Evolutionary conservation across 1,140 invertebrate genomes (phyloP), one percentile per base, ranked within the genome.

Genomic region (Zaprionus ghesquierei): DNA sequence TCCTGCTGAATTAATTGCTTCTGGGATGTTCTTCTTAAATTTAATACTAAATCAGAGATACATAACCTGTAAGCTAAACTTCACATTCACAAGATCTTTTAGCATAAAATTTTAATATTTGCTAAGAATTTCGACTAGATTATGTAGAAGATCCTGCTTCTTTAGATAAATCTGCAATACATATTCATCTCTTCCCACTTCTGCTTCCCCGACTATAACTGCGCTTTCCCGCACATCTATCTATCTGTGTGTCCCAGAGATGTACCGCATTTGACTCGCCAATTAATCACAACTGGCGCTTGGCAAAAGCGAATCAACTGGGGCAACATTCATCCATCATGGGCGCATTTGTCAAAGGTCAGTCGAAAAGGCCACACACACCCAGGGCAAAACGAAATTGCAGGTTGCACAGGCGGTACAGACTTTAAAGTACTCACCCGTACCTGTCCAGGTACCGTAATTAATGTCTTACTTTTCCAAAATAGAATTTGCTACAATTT

Each of bases 241-340:
- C 27, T 46, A 15, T 12, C 18, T 54, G 51, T 33, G 18, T 18
- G 63, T 23, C 25, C 44, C 13, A 23, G 33, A 65, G 46, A 38
- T 23, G 15, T 56, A 35, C 5, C 33, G 29, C 73, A 79, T 69
- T 68, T 66, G 22, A 41, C 27, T 54, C 31, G 74, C 69, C 74
- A 81, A 81, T 85, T 81, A 75, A 85, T 86, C 74, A 86, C n/a
- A 78, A 62, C 53, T 79, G 82, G 82, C 82, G 82, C 82, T 87
- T 77, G 69, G 74, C 60, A 25, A 70, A 33, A 58, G 3, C 44
- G 22, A 58, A 63, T 33, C 66, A 29, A 46, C 13, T 29, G 35
- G 50, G 38, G 51, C 23, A 56, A 49, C 31, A 56, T 76, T 25
- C 65, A 69, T 86, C 82, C 68, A 87, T 86, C 79, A 87, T 41